These are phyloP conservation scores for Notothenia rossii DNA, from an alignment of 2,113 vertebrate species.

Conservation along the genomic window DNA sequence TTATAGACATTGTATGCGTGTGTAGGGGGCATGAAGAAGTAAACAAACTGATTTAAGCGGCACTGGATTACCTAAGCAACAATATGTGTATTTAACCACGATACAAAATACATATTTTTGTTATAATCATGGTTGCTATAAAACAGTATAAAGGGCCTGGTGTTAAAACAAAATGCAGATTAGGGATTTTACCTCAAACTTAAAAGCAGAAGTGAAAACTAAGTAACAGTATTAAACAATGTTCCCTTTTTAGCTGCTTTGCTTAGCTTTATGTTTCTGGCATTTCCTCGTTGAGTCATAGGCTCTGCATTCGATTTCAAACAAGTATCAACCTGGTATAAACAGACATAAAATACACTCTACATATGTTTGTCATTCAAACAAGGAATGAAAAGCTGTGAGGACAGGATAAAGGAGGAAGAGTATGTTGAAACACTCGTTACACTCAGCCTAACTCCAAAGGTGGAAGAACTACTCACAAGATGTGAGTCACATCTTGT, in stretches of 20 bases:
- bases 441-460: no score
- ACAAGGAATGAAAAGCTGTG: conserved; percentile 1
- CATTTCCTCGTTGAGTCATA: background rate
- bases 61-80: no score
- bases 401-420: conserved; percentile 24
- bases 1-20: no score
- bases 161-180: background rate
- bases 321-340: background rate
- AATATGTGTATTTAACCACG: no score
- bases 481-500: no score
- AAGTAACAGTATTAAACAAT: background rate
- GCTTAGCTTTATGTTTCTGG: background rate
- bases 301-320: background rate
- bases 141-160: background rate
- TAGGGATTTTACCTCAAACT: background rate
- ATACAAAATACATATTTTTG: no score
- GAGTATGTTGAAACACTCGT: background rate
- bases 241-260: background rate
- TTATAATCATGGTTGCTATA: no score
- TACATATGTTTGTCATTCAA: background rate
- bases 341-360: background rate
- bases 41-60: no score
- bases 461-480: no score
- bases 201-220: conserved; percentile 39
- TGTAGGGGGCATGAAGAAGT: no score